These are phyloP conservation scores for Megaptera novaeangliae DNA, from an alignment of 2,113 vertebrate species.

Conservation along the genomic window DNA sequence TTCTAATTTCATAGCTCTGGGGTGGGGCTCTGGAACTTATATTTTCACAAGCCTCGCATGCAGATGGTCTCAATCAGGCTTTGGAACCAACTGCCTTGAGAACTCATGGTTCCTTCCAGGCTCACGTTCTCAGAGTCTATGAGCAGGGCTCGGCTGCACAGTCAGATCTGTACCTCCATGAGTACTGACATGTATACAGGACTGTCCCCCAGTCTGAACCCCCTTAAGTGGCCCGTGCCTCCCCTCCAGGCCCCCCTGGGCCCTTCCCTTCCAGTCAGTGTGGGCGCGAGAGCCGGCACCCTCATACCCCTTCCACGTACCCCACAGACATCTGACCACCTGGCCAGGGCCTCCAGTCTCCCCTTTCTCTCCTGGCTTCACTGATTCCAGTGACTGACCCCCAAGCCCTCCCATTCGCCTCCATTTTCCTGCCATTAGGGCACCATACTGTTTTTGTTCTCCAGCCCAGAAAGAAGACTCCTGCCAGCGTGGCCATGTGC, in stretches of 20 bases:
- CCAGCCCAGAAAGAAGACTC: background rate
- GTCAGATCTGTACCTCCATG: background rate
- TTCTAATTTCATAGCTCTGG: background rate
- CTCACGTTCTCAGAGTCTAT: background rate
- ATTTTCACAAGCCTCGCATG: background rate
- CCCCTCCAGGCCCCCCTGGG: accelerated
- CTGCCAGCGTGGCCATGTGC: accelerated
- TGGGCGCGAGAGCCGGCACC: background rate
- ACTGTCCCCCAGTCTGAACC: background rate
- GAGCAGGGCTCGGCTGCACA: background rate
- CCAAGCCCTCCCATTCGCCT: background rate
- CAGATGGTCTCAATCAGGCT: background rate
- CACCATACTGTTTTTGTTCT: background rate
- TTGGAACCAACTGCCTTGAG: background rate
- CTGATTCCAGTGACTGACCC: too few relatives aligned
- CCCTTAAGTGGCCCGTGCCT: too few relatives aligned
- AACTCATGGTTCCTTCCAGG: background rate
- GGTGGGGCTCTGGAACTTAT: background rate
- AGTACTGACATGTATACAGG: background rate
- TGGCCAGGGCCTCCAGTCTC: background rate
- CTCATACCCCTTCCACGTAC: accelerated
- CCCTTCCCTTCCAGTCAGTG: background rate
- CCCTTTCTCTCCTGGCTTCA: background rate
- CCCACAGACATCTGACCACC: background rate
- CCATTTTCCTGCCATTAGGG: background rate